Base-by-base conservation (phyloP, 2,888 invertebrate species). In the Spilosoma lubricipeda region DNA sequence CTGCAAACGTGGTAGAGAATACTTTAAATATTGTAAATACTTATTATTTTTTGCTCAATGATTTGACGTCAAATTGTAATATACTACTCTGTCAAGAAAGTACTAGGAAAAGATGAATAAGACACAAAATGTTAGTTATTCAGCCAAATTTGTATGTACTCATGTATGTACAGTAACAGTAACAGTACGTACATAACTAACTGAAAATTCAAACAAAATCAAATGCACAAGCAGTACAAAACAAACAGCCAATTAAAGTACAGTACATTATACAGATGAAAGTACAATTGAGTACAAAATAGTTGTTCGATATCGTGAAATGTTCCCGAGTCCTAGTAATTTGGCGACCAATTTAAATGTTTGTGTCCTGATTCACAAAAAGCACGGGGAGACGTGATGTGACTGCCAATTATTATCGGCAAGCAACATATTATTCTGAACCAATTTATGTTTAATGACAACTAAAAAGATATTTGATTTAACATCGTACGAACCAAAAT, bases 311-410 rank as follows among this genome's bases (percentile, higher is more conserved):
- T 77, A 80, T 76, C 75, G 78, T 72, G 70, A 74, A 73, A 73
- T 73, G 77, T 80, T 77, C 71, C 73, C 72, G 73, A 75, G 75
- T 82, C 36, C 86, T 80, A 85, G 82, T 86, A 86, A 88, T 88
- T 88, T 85, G 78, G 78, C 73, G 77, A 80, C 80, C 88, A 87
- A 88, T 88, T 87, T 86, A 83, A 84, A 87, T 87, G 87, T 88
- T 88, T 88, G 87, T 84, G 76, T 79, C 74, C 85, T 85, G 88
- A 88, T 88, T 88, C 85, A 80, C 85, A 88, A 87, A 87, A 88
- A 85, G 83, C 85, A 77, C 77, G 48, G 11, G 73, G 65, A 87
- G 86, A 87, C 88, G 89, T 89, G 89, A 77, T 79, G 65, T n/a
- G 88, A 87, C 78, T 89, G 45, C 69, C 56, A 73, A 85, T 81